phyloP scores from a whole-genome alignment of 2,113 vertebrate species.

The Jacana jacana region DNA sequence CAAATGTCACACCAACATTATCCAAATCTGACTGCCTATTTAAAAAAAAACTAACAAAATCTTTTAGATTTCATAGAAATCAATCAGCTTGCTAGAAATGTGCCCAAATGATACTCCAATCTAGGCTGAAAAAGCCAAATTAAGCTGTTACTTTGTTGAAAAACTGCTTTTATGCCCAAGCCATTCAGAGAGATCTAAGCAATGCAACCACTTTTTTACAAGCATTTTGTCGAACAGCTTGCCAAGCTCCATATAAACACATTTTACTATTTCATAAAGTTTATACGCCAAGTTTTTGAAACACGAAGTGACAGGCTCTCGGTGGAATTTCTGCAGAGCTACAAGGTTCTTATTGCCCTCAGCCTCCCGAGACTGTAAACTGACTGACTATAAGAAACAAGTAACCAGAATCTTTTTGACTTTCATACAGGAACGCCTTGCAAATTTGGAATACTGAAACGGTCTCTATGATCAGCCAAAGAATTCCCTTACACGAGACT shows the following conservation, averaged over 20 bases:
- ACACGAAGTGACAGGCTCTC: slow-evolving; percentile 17
- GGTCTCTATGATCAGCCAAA: neutral
- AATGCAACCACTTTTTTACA: neutral
- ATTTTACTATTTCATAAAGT: slow-evolving; percentile 56
- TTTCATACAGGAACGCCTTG: neutral
- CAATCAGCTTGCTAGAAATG: neutral
- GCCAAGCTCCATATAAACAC: slow-evolving; percentile 41
- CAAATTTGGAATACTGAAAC: neutral
- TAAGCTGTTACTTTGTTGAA: neutral
- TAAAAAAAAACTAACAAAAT: neutral
- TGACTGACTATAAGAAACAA: neutral
- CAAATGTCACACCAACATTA: neutral
- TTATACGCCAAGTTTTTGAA: slow-evolving; percentile 20
- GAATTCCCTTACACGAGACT: neutral
- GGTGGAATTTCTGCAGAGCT: slow-evolving; percentile 6
- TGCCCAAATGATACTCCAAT: neutral
- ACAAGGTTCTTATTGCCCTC: neutral
- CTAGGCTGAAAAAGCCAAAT: neutral
- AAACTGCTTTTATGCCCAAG: slow-evolving; percentile 19
- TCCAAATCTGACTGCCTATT: neutral
- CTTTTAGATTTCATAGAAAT: neutral
- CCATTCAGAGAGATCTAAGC: neutral
- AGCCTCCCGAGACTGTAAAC: neutral
- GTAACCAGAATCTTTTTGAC: neutral
- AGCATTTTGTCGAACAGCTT: slow-evolving; percentile 3